Evolutionary conservation across 2,888 invertebrate genomes (phyloP).

Genomic region (Geotrupes spiniger): DNA sequence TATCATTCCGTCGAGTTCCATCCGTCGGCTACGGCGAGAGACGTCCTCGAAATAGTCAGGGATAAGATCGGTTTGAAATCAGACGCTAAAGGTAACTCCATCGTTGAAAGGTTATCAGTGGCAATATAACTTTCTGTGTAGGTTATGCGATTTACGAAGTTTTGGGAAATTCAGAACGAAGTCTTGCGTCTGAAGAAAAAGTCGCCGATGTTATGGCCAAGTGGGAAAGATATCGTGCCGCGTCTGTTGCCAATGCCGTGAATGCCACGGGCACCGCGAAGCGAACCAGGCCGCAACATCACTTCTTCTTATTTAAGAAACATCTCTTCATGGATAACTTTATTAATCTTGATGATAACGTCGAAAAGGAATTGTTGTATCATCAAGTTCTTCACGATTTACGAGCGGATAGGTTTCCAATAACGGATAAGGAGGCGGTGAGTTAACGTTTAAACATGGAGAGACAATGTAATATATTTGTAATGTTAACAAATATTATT

Average conservation of each 20-base stretch:
- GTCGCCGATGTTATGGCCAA: slow-evolving; percentile 93
- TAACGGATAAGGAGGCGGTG: slow-evolving; percentile 92
- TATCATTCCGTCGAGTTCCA: slow-evolving; percentile 95
- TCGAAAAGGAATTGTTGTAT: slow-evolving; percentile 90
- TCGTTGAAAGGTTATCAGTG: background rate
- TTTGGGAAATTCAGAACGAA: slow-evolving; percentile 81
- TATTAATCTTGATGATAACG: slow-evolving; percentile 76
- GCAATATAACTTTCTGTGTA: slow-evolving; percentile 41
- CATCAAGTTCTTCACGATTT: slow-evolving; percentile 91
- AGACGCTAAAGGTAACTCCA: slow-evolving; percentile 56
- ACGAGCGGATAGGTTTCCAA: slow-evolving; percentile 86
- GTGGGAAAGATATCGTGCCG: slow-evolving; percentile 85
- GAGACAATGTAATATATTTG: no score
- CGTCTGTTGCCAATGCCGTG: slow-evolving; percentile 57
- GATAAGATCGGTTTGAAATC: slow-evolving; percentile 85
- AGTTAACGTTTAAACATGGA: no score
- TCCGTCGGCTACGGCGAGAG: slow-evolving; percentile 86
- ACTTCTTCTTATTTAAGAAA: slow-evolving; percentile 76
- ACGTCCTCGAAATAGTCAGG: slow-evolving; percentile 82
- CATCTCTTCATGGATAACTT: slow-evolving; percentile 79
- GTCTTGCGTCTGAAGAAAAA: slow-evolving; percentile 80
- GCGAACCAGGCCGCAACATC: slow-evolving; percentile 54
- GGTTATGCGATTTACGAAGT: slow-evolving; percentile 94
- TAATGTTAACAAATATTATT: no score
- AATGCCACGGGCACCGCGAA: slow-evolving; percentile 44